Evolutionary conservation across 2,888 invertebrate species (phyloP).

Genomic region (Altica lythri): DNA sequence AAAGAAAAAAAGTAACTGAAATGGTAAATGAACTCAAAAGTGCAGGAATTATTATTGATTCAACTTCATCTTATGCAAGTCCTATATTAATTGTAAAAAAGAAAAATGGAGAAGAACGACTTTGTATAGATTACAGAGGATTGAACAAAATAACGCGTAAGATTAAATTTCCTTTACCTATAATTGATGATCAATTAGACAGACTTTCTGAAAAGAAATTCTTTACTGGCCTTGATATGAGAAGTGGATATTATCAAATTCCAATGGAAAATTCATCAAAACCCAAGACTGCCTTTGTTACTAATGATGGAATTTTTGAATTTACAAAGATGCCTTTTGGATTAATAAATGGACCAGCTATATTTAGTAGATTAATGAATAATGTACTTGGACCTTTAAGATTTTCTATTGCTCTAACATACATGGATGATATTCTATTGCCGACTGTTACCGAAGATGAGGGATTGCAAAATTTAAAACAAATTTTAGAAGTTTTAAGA

Average conservation of each 20-base stretch:
- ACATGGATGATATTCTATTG: conserved; percentile 30
- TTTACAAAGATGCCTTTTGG: conserved; percentile 35
- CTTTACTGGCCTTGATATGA: conserved; percentile 46
- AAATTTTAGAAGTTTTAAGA: conserved; percentile 22
- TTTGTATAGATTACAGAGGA: conserved; percentile 43
- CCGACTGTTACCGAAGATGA: conserved; percentile 17
- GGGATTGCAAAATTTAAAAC: conserved; percentile 15
- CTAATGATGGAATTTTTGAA: conserved; percentile 48
- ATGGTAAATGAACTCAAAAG: neutral
- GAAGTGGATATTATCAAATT: conserved; percentile 46
- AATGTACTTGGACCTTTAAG: conserved; percentile 4
- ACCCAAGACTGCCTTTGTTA: conserved; percentile 46
- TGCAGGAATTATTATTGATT: neutral
- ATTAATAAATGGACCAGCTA: conserved; percentile 44
- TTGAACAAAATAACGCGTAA: conserved; percentile 46
- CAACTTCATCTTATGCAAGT: neutral
- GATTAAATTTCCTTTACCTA: conserved; percentile 46
- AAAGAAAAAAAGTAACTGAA: neutral
- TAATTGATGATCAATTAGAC: conserved; percentile 46
- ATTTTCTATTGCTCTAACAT: conserved; percentile 8
- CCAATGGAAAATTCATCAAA: conserved; percentile 39
- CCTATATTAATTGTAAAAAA: conserved; percentile 33
- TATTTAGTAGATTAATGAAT: conserved; percentile 44
- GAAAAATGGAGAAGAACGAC: conserved; percentile 36
- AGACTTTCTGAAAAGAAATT: conserved; percentile 37